phyloP scores from a whole-genome alignment of 2,888 invertebrate genomes.

The Sinohyriopsis cumingii region DNA sequence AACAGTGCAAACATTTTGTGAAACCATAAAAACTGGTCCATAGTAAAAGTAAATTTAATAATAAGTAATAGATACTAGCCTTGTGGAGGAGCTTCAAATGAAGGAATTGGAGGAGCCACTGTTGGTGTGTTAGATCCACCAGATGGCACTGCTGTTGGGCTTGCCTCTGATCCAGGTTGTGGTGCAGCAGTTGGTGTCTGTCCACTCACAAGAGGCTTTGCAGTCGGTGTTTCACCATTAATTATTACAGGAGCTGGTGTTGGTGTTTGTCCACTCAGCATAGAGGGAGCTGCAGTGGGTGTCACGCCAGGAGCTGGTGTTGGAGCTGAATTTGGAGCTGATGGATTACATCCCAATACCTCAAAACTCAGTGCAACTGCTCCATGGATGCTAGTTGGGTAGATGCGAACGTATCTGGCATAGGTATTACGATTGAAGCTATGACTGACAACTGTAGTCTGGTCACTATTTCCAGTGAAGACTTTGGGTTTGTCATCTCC shows the following conservation, averaged over 20 bases:
- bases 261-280: slow-evolving; percentile 15
- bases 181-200: slow-evolving; percentile 23
- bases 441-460: slow-evolving; percentile 32
- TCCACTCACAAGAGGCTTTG: slow-evolving; percentile 14
- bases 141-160: slow-evolving; percentile 16
- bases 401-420: slow-evolving; percentile 49
- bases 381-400: slow-evolving; percentile 47
- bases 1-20: too few relatives aligned
- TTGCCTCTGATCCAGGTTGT: slow-evolving; percentile 4
- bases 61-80: slow-evolving; percentile 17
- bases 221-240: slow-evolving; percentile 22
- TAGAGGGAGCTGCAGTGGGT: slow-evolving; percentile 3
- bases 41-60: not conserved
- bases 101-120: slow-evolving; percentile 16
- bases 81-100: slow-evolving; percentile 24
- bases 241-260: slow-evolving; percentile 17
- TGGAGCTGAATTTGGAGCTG: slow-evolving; percentile 24
- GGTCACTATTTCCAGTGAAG: slow-evolving; percentile 49
- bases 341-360: slow-evolving; percentile 57
- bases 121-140: slow-evolving; percentile 24
- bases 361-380: slow-evolving; percentile 52
- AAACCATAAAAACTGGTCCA: too few relatives aligned
- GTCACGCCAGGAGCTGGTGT: slow-evolving; percentile 3
- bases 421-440: slow-evolving; percentile 52
- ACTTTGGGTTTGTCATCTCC: slow-evolving; percentile 31